These are phyloP conservation scores for Epizoanthus stellaris DNA, from an alignment of 92 coral and sea anemone species.

Conservation along the genomic window DNA sequence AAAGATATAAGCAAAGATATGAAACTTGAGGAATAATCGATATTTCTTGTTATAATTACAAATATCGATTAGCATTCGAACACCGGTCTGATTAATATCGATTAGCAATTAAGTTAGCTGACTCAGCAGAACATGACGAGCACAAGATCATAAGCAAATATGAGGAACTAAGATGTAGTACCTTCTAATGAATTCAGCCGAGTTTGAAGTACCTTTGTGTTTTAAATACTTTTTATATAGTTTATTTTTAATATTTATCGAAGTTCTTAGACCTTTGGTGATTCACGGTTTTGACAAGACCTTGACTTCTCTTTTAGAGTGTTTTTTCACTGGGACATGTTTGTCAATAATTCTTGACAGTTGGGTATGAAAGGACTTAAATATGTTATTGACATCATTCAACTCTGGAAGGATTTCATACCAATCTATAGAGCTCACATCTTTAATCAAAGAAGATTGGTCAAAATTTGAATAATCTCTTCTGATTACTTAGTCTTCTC, in stretches of 20 bases:
- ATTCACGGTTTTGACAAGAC: conserved; percentile 34
- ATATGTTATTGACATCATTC: conserved; percentile 37
- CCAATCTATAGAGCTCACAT: conserved; percentile 35
- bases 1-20: too few species aligned
- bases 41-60: too few species aligned
- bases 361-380: conserved; percentile 7
- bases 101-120: too few species aligned
- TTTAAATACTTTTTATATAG: conserved; percentile 21
- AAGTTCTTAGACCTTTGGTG: conserved; percentile 33
- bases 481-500: too few species aligned
- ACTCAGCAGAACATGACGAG: too few species aligned
- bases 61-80: too few species aligned
- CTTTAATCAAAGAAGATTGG: conserved; percentile 12
- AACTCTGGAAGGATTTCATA: conserved; percentile 11
- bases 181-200: too few species aligned
- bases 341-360: conserved; percentile 31
- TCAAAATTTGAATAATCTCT: conserved; percentile 39
- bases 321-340: conserved; percentile 34
- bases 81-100: too few species aligned
- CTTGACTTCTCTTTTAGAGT: conserved; percentile 5
- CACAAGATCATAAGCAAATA: too few species aligned
- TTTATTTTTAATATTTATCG: conserved; percentile 18
- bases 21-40: too few species aligned
- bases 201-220: too few species aligned
- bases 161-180: too few species aligned